These are phyloP conservation scores for Lasius fuliginosus DNA, from an alignment of 2,888 invertebrate species.

Conservation along the genomic window DNA sequence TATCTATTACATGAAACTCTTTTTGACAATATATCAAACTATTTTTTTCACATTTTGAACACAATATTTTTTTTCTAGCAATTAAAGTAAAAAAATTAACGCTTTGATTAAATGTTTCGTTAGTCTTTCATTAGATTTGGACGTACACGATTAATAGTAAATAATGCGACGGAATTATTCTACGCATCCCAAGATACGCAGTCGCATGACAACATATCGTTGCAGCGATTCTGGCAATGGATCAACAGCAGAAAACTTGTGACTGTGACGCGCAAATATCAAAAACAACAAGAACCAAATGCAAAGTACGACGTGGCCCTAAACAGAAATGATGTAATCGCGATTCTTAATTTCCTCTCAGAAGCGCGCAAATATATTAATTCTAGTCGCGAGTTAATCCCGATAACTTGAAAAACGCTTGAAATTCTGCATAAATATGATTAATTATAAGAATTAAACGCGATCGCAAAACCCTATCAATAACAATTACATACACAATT, in stretches of 20 bases:
- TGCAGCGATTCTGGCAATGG: slow-evolving; percentile 71
- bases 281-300: slow-evolving; percentile 10
- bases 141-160: slow-evolving; percentile 46
- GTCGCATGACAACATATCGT: slow-evolving; percentile 22
- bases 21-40: neutral
- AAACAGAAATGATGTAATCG: neutral
- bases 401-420: neutral
- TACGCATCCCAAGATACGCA: slow-evolving; percentile 25
- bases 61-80: neutral
- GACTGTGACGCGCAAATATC: slow-evolving; percentile 67
- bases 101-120: slow-evolving; percentile 1
- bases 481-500: slow-evolving; percentile 6
- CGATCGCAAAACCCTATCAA: neutral
- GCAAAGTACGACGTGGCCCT: neutral
- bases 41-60: neutral
- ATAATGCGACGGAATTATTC: slow-evolving; percentile 46
- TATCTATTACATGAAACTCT: neutral
- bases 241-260: slow-evolving; percentile 74
- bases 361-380: slow-evolving; percentile 25
- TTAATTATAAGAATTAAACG: neutral
- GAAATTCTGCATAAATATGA: neutral
- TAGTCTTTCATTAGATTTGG: slow-evolving; percentile 47
- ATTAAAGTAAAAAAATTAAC: slow-evolving; percentile 30
- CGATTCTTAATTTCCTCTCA: neutral
- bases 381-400: neutral